These are phyloP conservation scores for Apoderus coryli DNA, from an alignment of 2,888 invertebrate species.

Conservation along the genomic window DNA sequence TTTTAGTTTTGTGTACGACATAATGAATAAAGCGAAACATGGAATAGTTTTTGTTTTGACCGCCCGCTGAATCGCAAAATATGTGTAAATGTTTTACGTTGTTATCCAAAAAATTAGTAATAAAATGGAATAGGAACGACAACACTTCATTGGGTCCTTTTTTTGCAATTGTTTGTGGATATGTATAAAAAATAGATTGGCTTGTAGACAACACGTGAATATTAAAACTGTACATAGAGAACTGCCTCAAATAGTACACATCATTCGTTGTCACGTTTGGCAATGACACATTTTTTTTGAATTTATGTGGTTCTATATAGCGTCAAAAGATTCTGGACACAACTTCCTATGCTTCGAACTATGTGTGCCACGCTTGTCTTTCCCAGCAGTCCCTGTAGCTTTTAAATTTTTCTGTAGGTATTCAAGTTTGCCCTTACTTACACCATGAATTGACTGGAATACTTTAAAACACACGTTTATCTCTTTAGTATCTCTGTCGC, in stretches of 20 bases:
- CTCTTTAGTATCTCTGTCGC: slow-evolving; percentile 1
- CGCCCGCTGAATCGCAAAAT: slow-evolving; percentile 22
- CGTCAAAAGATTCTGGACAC: too few relatives aligned
- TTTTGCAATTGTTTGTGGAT: slow-evolving; percentile 17
- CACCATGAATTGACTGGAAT: too few relatives aligned
- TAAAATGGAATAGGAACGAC: slow-evolving; percentile 15
- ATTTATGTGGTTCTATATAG: too few relatives aligned
- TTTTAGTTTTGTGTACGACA: too few relatives aligned
- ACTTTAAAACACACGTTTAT: slow-evolving; percentile 7
- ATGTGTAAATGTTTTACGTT: slow-evolving; percentile 15
- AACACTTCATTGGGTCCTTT: slow-evolving; percentile 19
- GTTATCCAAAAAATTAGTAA: slow-evolving; percentile 14
- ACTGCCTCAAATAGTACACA: slow-evolving; percentile 17
- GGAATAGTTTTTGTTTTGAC: slow-evolving; percentile 23
- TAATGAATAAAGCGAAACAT: slow-evolving; percentile 19
- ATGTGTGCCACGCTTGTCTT: too few relatives aligned
- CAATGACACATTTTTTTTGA: too few relatives aligned
- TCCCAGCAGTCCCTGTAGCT: slow-evolving; percentile 4
- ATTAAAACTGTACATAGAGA: slow-evolving; percentile 18
- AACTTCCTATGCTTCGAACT: too few relatives aligned
- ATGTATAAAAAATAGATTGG: slow-evolving; percentile 17
- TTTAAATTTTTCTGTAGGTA: slow-evolving; percentile 8
- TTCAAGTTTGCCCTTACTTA: slow-evolving; percentile 6
- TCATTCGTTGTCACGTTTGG: too few relatives aligned
- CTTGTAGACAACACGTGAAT: slow-evolving; percentile 16